A percentile compares a stretch with the other conserved stretches of the same genome.
Conservation (phyloP, 2,888 invertebrate species). For the Heteropelma amictum region DNA sequence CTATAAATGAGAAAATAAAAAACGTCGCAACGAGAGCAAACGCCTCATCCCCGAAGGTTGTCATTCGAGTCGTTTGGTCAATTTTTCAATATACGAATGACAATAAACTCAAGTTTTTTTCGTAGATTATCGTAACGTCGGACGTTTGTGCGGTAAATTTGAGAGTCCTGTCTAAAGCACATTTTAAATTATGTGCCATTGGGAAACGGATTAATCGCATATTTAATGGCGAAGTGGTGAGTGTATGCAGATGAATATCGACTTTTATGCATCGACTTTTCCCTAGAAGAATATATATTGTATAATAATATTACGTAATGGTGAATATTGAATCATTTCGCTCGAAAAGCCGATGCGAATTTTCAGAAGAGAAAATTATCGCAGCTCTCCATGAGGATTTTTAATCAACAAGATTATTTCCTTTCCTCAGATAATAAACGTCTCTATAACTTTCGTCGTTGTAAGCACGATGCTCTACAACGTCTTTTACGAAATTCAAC, state of each 20-base stretch:
- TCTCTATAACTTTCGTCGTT: constrained; percentile 36
- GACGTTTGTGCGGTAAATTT: constrained; percentile 46
- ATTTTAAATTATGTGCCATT: constrained; percentile 37
- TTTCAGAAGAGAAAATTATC: background rate
- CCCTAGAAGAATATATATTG: too few relatives aligned
- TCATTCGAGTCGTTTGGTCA: background rate
- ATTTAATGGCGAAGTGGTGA: constrained; percentile 34
- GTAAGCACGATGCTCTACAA: constrained; percentile 47
- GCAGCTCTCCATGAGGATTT: too few relatives aligned
- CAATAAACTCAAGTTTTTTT: background rate
- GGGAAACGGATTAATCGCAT: constrained; percentile 33
- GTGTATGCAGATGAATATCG: background rate
- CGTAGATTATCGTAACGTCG: constrained; percentile 8
- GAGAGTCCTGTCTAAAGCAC: constrained; percentile 21
- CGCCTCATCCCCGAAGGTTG: constrained; percentile 37
- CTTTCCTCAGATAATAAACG: constrained; percentile 32
- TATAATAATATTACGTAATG: too few relatives aligned
- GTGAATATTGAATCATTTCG: too few relatives aligned
- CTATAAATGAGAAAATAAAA: constrained; percentile 44
- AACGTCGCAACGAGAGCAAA: constrained; percentile 37
- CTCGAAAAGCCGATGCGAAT: background rate
- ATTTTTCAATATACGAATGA: background rate
- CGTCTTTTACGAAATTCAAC: constrained; percentile 42
- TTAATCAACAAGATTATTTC: background rate
- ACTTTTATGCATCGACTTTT: background rate